These are phyloP conservation scores for Lates calcarifer DNA, from an alignment of 2,113 vertebrate species.

Conservation along the genomic window DNA sequence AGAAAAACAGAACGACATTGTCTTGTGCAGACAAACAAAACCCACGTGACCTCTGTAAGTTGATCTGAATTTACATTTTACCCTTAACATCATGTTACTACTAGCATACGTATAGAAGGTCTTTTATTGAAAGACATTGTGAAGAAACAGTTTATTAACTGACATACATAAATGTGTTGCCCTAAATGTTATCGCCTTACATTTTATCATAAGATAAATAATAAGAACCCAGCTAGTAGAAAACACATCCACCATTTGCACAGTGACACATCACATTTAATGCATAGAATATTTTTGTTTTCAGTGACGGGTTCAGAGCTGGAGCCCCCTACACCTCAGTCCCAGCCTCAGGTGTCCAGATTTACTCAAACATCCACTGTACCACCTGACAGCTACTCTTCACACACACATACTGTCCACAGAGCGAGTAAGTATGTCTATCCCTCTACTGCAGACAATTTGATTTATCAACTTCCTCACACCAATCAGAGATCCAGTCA, in stretches of 20 bases:
- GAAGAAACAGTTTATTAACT: not conserved
- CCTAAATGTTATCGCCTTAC: no score
- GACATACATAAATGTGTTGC: no score
- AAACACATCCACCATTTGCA: not conserved
- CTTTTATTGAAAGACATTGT: not conserved
- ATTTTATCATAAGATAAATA: no score
- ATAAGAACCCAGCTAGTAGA: no score
- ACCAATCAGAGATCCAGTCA: not conserved
- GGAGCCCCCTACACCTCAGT: not conserved
- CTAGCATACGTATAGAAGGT: not conserved
- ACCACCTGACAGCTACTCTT: not conserved
- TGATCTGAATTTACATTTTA: not conserved
- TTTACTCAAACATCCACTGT: constrained; percentile 57
- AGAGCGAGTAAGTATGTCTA: constrained; percentile 77
- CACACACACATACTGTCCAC: constrained; percentile 11
- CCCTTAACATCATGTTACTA: not conserved
- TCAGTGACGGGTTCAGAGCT: constrained; percentile 62
- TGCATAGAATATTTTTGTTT: not conserved
- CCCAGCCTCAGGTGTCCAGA: constrained; percentile 50
- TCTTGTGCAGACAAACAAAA: constrained; percentile 64
- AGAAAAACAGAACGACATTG: constrained; percentile 62
- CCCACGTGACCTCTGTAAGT: constrained; percentile 78
- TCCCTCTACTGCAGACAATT: not conserved
- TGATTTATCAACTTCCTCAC: not conserved
- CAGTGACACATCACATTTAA: not conserved